Conservation (phyloP, 2,888 invertebrate genomes). For the Pollenia angustigena region DNA sequence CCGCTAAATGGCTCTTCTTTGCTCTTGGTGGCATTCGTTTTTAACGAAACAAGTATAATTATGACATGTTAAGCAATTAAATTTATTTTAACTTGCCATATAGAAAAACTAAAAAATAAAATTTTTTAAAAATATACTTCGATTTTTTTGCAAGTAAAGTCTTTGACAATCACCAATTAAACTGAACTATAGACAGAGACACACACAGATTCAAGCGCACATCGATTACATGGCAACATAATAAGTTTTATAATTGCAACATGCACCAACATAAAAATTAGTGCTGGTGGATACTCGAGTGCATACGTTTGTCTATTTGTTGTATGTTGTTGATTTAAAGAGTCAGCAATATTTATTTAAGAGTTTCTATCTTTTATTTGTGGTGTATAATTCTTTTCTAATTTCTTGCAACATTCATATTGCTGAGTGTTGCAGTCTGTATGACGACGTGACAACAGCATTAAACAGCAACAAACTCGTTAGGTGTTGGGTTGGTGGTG, state of each 20-base stretch:
- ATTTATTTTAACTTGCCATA: constrained; percentile 75
- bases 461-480: constrained; percentile 46
- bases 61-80: constrained; percentile 79
- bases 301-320: not conserved
- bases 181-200: constrained; percentile 5
- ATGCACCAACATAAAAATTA: constrained; percentile 36
- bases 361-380: constrained; percentile 48
- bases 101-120: constrained; percentile 26
- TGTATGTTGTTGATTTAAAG: constrained; percentile 57
- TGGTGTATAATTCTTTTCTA: constrained; percentile 19
- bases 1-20: constrained; percentile 32
- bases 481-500: constrained; percentile 50
- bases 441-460: constrained; percentile 72
- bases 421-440: constrained; percentile 71
- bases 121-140: constrained; percentile 15
- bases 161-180: constrained; percentile 66
- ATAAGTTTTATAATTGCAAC: constrained; percentile 68
- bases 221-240: constrained; percentile 56
- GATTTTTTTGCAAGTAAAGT: constrained; percentile 15
- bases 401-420: constrained; percentile 47
- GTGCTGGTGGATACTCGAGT: constrained; percentile 15
- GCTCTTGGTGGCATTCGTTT: constrained; percentile 27
- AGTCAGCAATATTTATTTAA: constrained; percentile 67
- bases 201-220: constrained; percentile 24
- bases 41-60: constrained; percentile 66